Conservation (phyloP, 1,140 invertebrate genomes). For the Bombus confusus region DNA sequence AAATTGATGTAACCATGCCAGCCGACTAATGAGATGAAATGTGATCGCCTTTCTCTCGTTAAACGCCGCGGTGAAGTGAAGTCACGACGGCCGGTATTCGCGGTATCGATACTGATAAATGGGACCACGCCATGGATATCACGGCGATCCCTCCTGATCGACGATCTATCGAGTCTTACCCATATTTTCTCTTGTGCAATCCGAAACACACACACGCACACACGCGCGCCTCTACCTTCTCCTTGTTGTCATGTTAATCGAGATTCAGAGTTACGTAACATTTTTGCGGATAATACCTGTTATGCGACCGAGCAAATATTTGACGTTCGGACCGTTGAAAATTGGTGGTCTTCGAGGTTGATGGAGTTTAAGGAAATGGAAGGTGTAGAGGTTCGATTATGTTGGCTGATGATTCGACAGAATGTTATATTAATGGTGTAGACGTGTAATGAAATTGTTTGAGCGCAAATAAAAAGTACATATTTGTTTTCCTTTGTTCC, state of each 20-base stretch:
- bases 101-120: slow-evolving; percentile 63
- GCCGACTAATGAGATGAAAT: slow-evolving; percentile 78
- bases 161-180: slow-evolving; percentile 29
- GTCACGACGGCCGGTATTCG: slow-evolving; percentile 52
- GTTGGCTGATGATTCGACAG: background rate
- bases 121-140: slow-evolving; percentile 29
- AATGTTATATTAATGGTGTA: background rate
- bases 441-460: background rate
- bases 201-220: background rate
- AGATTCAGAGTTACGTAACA: background rate
- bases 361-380: background rate
- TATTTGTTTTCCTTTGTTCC: background rate
- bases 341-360: background rate
- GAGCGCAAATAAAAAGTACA: background rate
- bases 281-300: background rate
- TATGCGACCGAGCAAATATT: background rate
- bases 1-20: slow-evolving; percentile 75
- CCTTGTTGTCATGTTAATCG: slow-evolving; percentile 10
- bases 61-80: slow-evolving; percentile 68
- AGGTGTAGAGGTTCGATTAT: background rate
- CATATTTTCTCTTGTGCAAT: slow-evolving; percentile 47
- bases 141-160: slow-evolving; percentile 27
- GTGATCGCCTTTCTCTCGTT: slow-evolving; percentile 80
- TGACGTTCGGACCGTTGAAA: background rate
- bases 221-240: background rate